Percentiles rank a stretch among this genome's conserved stretches.
Conservation (phyloP, 2,888 invertebrate species). For the Hybos culiciformis region DNA sequence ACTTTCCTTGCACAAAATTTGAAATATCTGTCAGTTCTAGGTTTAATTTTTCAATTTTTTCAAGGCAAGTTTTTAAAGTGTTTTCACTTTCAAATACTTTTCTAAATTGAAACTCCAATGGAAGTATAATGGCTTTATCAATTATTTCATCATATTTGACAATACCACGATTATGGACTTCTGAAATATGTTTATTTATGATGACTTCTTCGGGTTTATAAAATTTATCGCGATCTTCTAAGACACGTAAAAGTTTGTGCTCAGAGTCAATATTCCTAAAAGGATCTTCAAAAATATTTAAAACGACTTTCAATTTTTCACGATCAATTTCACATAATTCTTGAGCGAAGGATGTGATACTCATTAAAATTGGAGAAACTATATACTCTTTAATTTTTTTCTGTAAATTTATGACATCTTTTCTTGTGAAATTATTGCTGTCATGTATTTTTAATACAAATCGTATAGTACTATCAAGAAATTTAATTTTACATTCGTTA, state of each 20-base stretch:
- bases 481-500: background rate
- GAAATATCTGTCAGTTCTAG: background rate
- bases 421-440: conserved; percentile 5
- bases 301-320: background rate
- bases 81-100: conserved; percentile 8
- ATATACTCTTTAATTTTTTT: conserved; percentile 1
- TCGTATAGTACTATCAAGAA: background rate
- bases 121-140: conserved; percentile 6
- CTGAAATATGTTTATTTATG: conserved; percentile 4
- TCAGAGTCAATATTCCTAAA: conserved; percentile 4
- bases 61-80: background rate
- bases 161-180: conserved; percentile 1
- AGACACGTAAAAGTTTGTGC: conserved; percentile 4
- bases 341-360: background rate
- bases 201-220: conserved; percentile 3
- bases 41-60: background rate
- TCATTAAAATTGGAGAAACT: conserved; percentile 2
- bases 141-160: background rate
- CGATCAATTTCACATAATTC: conserved; percentile 1
- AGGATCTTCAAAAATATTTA: background rate
- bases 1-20: conserved; percentile 6
- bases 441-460: background rate
- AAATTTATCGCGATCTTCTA: conserved; percentile 2
- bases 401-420: conserved; percentile 5
- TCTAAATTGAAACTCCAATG: conserved; percentile 8